Evolutionary conservation across 2,113 vertebrate species (phyloP), one percentile per base, ranked within the genome.

Genomic region (Scophthalmus maximus): DNA sequence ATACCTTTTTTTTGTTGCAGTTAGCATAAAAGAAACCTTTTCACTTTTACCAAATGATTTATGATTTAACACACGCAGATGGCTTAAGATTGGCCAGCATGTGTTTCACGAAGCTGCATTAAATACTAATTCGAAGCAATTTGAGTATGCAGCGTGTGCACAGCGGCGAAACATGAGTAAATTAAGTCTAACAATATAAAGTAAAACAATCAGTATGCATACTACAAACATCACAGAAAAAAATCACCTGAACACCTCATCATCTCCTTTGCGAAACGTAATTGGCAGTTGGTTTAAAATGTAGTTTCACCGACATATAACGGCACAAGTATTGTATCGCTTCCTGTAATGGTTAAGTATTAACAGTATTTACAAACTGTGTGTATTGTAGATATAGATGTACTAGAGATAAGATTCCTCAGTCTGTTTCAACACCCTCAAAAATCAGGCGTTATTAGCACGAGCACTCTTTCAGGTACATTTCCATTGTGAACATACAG

Each of bases 31-130:
- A 46, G 42, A 46, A 46, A 46, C 42, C 6, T 20, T 8, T 46
- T 4, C 18, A 46, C 42, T 46, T 46, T 44, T 14, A 1, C 42
- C n/a, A n/a, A 15, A n/a, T 46, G 42, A 18, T 18, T 44, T 11
- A 32, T 51, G 5, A 68, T 75, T 46, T 12, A 64, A 69, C 23
- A 36, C 3, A 15, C 47, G 10, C 10, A 15, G 42, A 46, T 46
- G 12, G 42, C 18, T 46, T 17, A 17, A 18, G 42, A 7, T n/a
- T 46, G 42, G n/a, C 42, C 17, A 46, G n/a, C n/a, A n/a, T n/a
- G n/a, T n/a, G n/a, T n/a, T n/a, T n/a, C n/a, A n/a, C n/a, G n/a
- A n/a, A n/a, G n/a, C n/a, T n/a, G n/a, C n/a, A n/a, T n/a, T n/a
- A n/a, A n/a, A n/a, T n/a, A n/a, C n/a, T n/a, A n/a, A n/a, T n/a